Evolutionary conservation across 53 echinoderm and acorn worm species (phyloP).

Genomic region (Pentamera pediparva): DNA sequence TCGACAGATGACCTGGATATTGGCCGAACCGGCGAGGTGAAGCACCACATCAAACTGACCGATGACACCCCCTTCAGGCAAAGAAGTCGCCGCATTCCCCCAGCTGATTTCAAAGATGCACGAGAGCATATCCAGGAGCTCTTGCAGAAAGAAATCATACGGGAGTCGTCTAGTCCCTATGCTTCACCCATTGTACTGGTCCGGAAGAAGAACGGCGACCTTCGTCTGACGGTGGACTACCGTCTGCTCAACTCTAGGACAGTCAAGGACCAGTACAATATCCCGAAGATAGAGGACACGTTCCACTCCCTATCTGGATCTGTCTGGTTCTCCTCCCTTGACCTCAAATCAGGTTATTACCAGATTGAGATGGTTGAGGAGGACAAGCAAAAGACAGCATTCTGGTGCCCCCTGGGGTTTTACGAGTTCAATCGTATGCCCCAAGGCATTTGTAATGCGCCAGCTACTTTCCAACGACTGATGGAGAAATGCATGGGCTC

Average conservation of each 20-base stretch:
- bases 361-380: constrained; percentile 51
- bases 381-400: constrained; percentile 57
- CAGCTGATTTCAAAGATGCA: constrained; percentile 39
- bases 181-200: constrained; percentile 58
- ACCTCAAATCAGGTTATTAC: constrained; percentile 64
- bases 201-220: constrained; percentile 56
- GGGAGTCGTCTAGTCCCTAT: constrained; percentile 41
- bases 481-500: constrained; percentile 53
- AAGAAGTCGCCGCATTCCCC: constrained; percentile 36
- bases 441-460: constrained; percentile 55
- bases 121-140: constrained; percentile 36
- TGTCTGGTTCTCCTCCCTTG: constrained; percentile 42
- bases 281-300: constrained; percentile 48
- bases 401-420: constrained; percentile 64
- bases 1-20: constrained; percentile 39
- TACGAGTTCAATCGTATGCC: constrained; percentile 63
- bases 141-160: constrained; percentile 43
- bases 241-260: constrained; percentile 41
- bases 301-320: constrained; percentile 45
- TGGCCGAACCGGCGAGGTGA: constrained; percentile 28
- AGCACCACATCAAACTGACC: constrained; percentile 42
- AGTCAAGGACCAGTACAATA: constrained; percentile 42
- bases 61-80: constrained; percentile 44
- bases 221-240: constrained; percentile 56
- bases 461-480: constrained; percentile 52